Evolutionary conservation across 2,113 vertebrate species (phyloP).

Genomic region (Gasterosteus aculeatus): DNA sequence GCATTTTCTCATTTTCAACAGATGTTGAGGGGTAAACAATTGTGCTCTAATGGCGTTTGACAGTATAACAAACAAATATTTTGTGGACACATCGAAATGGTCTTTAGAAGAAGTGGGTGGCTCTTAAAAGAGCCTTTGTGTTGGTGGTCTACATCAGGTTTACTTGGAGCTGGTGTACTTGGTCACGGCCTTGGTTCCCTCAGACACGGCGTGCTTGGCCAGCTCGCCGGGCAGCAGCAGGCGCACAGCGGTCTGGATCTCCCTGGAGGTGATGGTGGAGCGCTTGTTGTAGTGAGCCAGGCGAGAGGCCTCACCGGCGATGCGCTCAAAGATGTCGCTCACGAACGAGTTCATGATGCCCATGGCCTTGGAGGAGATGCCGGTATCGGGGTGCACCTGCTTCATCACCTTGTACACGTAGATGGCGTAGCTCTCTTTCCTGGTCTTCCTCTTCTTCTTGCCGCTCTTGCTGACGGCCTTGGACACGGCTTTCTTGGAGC

Average conservation of each 20-base stretch:
- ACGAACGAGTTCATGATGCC: not conserved
- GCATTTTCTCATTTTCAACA: too few species aligned
- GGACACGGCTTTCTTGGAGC: too few species aligned
- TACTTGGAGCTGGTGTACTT: slow-evolving; percentile 46
- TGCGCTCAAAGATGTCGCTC: slow-evolving; percentile 69
- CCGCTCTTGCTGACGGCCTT: too few species aligned
- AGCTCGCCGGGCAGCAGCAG: slow-evolving; percentile 58
- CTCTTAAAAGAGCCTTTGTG: too few species aligned
- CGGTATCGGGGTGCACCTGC: not conserved
- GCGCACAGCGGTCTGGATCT: slow-evolving; percentile 62
- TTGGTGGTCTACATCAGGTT: too few species aligned
- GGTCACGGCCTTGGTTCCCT: slow-evolving; percentile 84
- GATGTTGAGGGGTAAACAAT: too few species aligned
- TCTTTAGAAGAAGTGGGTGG: too few species aligned
- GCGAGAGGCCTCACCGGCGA: slow-evolving; percentile 38
- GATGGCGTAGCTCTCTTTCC: not conserved
- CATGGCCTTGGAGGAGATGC: slow-evolving; percentile 1
- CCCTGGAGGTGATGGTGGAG: slow-evolving; percentile 72
- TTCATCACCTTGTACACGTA: slow-evolving; percentile 3
- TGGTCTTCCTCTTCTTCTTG: too few species aligned
- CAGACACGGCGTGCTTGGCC: slow-evolving; percentile 84
- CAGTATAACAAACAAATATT: too few species aligned
- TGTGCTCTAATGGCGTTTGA: too few species aligned
- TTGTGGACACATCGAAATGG: too few species aligned
- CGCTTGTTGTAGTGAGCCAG: slow-evolving; percentile 78